These are phyloP conservation scores for Trichopria drosophilae DNA, from an alignment of 2,888 invertebrate genomes.

Conservation along the genomic window DNA sequence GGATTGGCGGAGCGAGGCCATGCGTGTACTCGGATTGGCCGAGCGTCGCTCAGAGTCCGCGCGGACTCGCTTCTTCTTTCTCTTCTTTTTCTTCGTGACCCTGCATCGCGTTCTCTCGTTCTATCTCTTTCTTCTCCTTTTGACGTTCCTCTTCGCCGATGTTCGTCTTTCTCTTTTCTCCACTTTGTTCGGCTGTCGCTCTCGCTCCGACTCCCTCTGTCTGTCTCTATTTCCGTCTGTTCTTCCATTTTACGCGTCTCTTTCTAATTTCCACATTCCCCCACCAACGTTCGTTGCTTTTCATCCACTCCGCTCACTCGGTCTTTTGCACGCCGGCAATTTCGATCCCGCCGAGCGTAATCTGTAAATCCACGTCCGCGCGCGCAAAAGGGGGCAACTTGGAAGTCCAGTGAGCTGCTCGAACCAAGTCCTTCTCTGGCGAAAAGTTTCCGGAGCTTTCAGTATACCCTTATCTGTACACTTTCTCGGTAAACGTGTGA, in stretches of 20 bases:
- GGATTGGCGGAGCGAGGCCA: conserved; percentile 41
- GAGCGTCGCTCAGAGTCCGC: conserved; percentile 35
- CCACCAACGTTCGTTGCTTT: no score
- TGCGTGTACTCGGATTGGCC: conserved; percentile 38
- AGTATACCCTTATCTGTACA: no score
- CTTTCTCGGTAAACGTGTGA: no score
- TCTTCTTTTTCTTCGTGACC: conserved; percentile 17
- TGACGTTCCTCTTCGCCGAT: conserved; percentile 6
- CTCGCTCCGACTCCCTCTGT: conserved; percentile 14
- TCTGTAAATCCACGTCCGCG: conserved; percentile 58
- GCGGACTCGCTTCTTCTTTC: conserved; percentile 36
- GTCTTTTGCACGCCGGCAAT: conserved; percentile 20
- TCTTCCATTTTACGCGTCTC: conserved; percentile 25
- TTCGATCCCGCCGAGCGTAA: conserved; percentile 45
- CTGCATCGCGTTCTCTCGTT: no score
- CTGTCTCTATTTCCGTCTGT: conserved; percentile 18
- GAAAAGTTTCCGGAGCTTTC: no score
- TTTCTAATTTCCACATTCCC: conserved; percentile 7
- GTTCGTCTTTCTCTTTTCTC: conserved; percentile 16
- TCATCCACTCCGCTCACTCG: no score
- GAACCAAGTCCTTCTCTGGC: conserved; percentile 51
- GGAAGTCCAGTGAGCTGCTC: conserved; percentile 57
- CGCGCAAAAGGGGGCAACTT: conserved; percentile 41
- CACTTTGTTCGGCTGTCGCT: conserved; percentile 20
- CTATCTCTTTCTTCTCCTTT: conserved; percentile 21